Evolutionary conservation across 2,888 invertebrate genomes (phyloP).

Genomic region (Halictus quadricinctus): DNA sequence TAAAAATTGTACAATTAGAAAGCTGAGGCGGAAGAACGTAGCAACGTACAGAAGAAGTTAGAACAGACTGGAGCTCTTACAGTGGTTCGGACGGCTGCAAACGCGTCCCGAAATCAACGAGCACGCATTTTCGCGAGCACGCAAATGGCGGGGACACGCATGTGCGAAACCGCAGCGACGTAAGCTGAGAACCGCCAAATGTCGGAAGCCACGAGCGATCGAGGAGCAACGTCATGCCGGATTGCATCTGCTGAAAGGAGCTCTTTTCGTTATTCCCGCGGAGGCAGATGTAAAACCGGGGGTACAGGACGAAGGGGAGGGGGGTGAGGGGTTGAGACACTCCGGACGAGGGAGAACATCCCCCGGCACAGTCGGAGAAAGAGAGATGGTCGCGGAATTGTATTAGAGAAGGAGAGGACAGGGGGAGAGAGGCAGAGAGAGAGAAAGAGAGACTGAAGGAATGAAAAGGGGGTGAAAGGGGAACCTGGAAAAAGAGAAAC

Average conservation of each 20-base stretch:
- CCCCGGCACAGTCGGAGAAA: constrained; percentile 35
- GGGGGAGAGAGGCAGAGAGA: neutral
- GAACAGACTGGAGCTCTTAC: neutral
- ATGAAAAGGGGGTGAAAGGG: constrained; percentile 31
- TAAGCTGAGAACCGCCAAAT: constrained; percentile 80
- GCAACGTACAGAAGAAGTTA: too few species aligned
- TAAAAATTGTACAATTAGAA: too few species aligned
- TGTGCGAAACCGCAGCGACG: constrained; percentile 66
- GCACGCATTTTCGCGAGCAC: neutral
- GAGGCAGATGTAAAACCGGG: constrained; percentile 41
- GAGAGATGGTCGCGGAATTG: constrained; percentile 8
- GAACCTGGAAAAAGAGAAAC: constrained; percentile 54
- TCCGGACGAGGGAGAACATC: constrained; percentile 30
- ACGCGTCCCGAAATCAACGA: neutral
- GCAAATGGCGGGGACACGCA: neutral
- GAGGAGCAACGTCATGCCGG: constrained; percentile 77
- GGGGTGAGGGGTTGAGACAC: neutral
- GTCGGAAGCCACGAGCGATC: constrained; percentile 74
- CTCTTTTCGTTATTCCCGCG: constrained; percentile 74
- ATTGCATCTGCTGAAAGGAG: constrained; percentile 79
- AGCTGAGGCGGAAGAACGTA: too few species aligned
- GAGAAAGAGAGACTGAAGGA: neutral
- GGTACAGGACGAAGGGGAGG: neutral
- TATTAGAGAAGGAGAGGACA: constrained; percentile 8
- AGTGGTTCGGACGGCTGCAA: neutral